Percentiles rank a stretch among this genome's conserved stretches.
Conservation (phyloP, 2,888 invertebrate species). For the Dascillus cervinus region DNA sequence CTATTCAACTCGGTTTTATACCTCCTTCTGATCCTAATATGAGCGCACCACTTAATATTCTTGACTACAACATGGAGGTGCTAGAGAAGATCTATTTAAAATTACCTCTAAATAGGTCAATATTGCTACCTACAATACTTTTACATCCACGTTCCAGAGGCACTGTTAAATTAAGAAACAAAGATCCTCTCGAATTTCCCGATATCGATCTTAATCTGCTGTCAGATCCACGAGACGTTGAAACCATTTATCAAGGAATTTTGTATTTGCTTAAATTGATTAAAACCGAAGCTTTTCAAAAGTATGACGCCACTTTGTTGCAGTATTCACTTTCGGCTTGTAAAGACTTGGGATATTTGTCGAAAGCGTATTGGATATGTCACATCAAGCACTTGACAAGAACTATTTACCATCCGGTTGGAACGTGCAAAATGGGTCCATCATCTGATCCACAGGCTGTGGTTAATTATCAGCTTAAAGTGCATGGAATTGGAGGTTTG, state of each 20-base stretch:
- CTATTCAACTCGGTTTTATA: constrained; percentile 35
- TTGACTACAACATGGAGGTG: constrained; percentile 20
- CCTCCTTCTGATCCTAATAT: constrained; percentile 40
- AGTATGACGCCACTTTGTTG: constrained; percentile 48
- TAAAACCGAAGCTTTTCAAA: constrained; percentile 50
- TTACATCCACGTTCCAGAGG: constrained; percentile 28
- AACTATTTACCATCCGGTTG: too few relatives aligned
- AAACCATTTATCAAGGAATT: constrained; percentile 53
- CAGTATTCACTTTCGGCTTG: too few relatives aligned
- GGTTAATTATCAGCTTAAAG: too few relatives aligned
- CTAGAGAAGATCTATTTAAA: constrained; percentile 14
- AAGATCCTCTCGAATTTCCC: constrained; percentile 26
- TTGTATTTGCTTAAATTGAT: constrained; percentile 27
- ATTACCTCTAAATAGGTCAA: constrained; percentile 21
- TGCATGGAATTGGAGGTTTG: too few relatives aligned
- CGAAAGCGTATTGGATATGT: too few relatives aligned
- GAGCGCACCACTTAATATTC: constrained; percentile 16
- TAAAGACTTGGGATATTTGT: too few relatives aligned
- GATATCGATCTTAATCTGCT: constrained; percentile 24
- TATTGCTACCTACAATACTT: constrained; percentile 19
- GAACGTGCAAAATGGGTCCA: too few relatives aligned
- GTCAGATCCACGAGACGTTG: constrained; percentile 45
- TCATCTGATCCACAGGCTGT: too few relatives aligned
- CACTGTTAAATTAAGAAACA: constrained; percentile 22
- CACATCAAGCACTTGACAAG: too few relatives aligned